Evolutionary conservation across 2,113 vertebrate genomes (phyloP), one percentile per base, ranked within the genome.

Genomic region (Colinus virginianus): DNA sequence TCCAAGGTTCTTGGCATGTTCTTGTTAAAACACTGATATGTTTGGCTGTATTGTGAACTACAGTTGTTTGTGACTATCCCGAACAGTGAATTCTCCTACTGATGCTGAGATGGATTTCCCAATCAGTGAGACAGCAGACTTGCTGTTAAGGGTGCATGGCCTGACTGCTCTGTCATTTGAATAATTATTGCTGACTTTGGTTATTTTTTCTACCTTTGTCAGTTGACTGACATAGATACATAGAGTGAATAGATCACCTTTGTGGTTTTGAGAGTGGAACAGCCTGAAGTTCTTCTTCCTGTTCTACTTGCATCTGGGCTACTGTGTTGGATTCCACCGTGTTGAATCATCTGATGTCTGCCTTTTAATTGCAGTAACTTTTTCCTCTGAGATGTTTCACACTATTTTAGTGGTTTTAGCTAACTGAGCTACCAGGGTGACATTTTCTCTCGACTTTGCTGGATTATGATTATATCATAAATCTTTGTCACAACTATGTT

Each of bases 361-460:
- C 34, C 51, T 94, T 61, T 55, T 71, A 43, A 78, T 84, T 48
- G 71, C 83, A 32, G 1, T 69, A 53, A 53, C 0, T 67, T 36
- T 30, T 81, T 71, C 18, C 28, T 77, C 83, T 69, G 75, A 78
- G 76, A 46, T 72, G 11, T n/a, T 88, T 75, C 67, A 23, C 34
- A 6, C 43, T 69, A 2, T 46, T 66, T 55, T 26, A 81, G 49
- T 5, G 5, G 45, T n/a, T 28, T 18, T 72, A 78, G 43, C 86
- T 83, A 45, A 23, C n/a, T 71, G 34, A 40, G 48, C 49, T 82
- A 61, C 34, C 40, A 53, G 48, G 32, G 40, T 77, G 92, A 78
- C 40, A 75, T 94, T 94, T 87, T 11, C 2, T 87, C 71, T 87
- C 88, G 64, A 36, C 58, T 84, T 93, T 84, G 86, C 14, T 51